These are phyloP conservation scores for Ranitomeya variabilis DNA, from an alignment of 2,113 vertebrate species.

Conservation along the genomic window DNA sequence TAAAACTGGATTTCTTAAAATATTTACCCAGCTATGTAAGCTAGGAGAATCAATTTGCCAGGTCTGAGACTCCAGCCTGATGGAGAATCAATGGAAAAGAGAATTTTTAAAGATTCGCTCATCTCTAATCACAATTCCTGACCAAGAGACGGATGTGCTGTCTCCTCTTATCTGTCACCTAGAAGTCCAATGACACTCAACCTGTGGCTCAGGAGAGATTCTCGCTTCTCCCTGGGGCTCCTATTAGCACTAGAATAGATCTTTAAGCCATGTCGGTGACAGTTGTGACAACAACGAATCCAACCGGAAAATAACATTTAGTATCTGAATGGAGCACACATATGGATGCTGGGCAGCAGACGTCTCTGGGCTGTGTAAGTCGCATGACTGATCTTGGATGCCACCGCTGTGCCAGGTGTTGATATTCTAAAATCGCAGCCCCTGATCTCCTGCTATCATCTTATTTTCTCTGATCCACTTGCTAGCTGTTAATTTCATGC, in stretches of 20 bases:
- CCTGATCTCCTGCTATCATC: conserved; percentile 34
- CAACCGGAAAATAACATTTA: conserved; percentile 41
- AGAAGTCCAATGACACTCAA: conserved; percentile 35
- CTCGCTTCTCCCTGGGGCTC: conserved; percentile 13
- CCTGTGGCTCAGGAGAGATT: conserved; percentile 33
- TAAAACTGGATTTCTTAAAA: not conserved
- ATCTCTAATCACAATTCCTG: not conserved
- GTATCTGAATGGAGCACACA: conserved; percentile 16
- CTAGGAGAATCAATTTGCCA: not conserved
- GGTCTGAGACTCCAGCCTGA: not conserved
- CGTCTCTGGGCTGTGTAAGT: not conserved
- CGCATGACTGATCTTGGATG: not conserved
- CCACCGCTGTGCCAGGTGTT: conserved; percentile 38
- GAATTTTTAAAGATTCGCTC: conserved; percentile 5
- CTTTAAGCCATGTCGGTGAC: not conserved
- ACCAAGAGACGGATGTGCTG: not conserved
- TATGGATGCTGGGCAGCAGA: conserved; percentile 5
- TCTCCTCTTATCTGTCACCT: conserved; percentile 33
- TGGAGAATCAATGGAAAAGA: conserved; percentile 1
- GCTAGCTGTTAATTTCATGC: conserved; percentile 49
- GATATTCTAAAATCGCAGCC: not conserved
- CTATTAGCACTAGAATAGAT: conserved; percentile 43
- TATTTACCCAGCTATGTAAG: not conserved
- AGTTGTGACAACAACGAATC: conserved; percentile 35
- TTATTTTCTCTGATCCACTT: conserved; percentile 43